These are phyloP conservation scores for Mystacornis crossleyi DNA, from an alignment of 2,113 vertebrate species.

Conservation along the genomic window DNA sequence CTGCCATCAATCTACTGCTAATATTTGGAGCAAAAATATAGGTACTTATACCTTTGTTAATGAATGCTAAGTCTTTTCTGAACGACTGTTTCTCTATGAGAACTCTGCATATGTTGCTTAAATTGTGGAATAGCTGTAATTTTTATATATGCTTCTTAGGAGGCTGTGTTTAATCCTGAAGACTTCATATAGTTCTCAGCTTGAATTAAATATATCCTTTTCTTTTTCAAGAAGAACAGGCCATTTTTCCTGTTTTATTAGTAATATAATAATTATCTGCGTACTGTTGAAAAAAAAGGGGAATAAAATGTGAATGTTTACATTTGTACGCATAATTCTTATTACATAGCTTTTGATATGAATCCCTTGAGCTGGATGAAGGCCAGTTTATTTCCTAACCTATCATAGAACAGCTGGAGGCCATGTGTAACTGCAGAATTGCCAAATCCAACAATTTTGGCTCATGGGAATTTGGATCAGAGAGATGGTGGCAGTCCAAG, in stretches of 20 bases:
- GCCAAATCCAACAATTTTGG: slow-evolving; percentile 29
- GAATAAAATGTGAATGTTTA: slow-evolving; percentile 32
- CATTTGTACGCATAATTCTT: slow-evolving; percentile 13
- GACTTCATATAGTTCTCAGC: background rate
- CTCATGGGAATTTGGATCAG: slow-evolving; percentile 36
- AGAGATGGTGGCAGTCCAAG: background rate
- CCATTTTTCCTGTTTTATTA: background rate
- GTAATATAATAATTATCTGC: slow-evolving; percentile 23
- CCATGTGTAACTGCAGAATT: slow-evolving; percentile 16
- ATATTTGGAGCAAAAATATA: background rate
- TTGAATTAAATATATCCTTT: background rate
- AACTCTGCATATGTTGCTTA: background rate
- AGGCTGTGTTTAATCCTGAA: background rate
- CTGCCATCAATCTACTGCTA: background rate
- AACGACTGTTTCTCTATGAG: background rate
- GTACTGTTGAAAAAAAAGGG: background rate
- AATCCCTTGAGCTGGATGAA: slow-evolving; percentile 23
- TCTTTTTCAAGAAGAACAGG: background rate
- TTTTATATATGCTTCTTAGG: background rate
- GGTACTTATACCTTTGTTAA: background rate
- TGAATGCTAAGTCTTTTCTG: background rate
- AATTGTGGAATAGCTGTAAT: background rate
- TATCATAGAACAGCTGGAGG: slow-evolving; percentile 30
- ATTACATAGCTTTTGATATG: slow-evolving; percentile 24
- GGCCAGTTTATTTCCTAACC: slow-evolving; percentile 48